Percentiles rank a stretch among this genome's conserved stretches.
Evolutionary conservation across 2,113 vertebrate species (phyloP).

Genomic region (Mandrillus leucophaeus): DNA sequence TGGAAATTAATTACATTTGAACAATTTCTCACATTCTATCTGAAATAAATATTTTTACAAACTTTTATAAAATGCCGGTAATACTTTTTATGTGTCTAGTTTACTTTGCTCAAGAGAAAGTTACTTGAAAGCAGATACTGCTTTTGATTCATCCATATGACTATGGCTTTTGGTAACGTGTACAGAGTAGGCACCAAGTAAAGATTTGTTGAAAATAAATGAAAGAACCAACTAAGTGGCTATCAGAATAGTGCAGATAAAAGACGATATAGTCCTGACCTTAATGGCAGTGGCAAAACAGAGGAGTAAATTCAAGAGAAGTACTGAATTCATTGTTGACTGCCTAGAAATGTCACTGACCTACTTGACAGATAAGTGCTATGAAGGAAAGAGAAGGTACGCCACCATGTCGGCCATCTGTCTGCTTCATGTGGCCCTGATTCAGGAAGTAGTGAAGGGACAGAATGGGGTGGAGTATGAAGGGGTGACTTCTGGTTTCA

Average conservation of each 20-base stretch:
- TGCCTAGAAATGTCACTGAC: neutral
- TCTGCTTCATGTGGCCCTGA: neutral
- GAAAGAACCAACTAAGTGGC: slow-evolving; percentile 28
- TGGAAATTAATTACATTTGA: slow-evolving; percentile 49
- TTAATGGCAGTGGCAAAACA: neutral
- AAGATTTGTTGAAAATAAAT: slow-evolving; percentile 32
- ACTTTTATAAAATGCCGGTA: neutral
- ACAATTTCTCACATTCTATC: neutral
- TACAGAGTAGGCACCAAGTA: neutral
- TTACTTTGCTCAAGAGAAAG: neutral
- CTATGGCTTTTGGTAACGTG: neutral
- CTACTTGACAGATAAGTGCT: neutral
- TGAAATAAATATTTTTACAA: neutral
- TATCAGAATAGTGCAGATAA: slow-evolving; percentile 6
- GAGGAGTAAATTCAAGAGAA: neutral
- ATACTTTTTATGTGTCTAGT: neutral
- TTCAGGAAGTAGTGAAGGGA: neutral
- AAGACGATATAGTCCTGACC: neutral
- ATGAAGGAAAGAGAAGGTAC: neutral
- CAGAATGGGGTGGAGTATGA: slow-evolving; percentile 7
- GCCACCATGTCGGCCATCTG: neutral
- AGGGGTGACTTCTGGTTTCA: slow-evolving; percentile 21
- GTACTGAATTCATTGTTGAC: neutral
- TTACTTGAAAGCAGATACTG: slow-evolving; percentile 4
- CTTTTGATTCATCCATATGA: slow-evolving; percentile 19